Base-by-base conservation (phyloP, 1,140 invertebrate genomes). In the Hydropsyche tenuis region DNA sequence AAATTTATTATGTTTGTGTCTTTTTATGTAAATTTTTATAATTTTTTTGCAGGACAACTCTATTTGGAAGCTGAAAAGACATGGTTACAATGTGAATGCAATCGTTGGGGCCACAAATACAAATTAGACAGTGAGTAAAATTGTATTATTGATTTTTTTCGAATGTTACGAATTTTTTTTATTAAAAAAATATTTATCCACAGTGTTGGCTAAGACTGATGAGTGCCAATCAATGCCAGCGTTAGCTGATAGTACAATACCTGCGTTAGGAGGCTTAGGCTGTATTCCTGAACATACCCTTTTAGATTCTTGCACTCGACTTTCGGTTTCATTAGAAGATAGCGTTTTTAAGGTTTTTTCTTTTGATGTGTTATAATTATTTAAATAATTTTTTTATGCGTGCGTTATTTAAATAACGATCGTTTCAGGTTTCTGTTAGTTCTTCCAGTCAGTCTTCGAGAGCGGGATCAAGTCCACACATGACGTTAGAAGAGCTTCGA, bases 151-250 rank as follows among this genome's bases (percentile, higher is more conserved):
- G 16, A 11, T 20, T 53, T 53, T 53, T 6, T 2, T 20, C 22
- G 18, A 3, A 53, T 6, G 22, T 53, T 20, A 53, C 3, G 20
- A n/a, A n/a, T n/a, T n/a, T n/a, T n/a, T 45, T 45, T 9, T 45
- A 45, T 45, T 45, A 9, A n/a, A n/a, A n/a, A n/a, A 7, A 45
- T 45, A n/a, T 45, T 45, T 7, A 45, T 53, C 7, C 7, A 62
- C 85, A 91, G 84, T 84, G 79, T 78, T 87, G 74, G 80, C 85
- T 9, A 85, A 87, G 77, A 85, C 83, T 14, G 93, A 95, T 80
- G 93, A 95, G 83, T 94, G 92, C 77, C 93, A 94, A 79, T 94
- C 93, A 56, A 94, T 93, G 72, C 93, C 92, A 63, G 91, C 92
- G 20, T 82, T 94, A 78, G 87, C 92, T 79, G 77, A 78, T 68